Evolutionary conservation across 1,140 invertebrate genomes (phyloP).

Genomic region (Leptopilina clavipes): DNA sequence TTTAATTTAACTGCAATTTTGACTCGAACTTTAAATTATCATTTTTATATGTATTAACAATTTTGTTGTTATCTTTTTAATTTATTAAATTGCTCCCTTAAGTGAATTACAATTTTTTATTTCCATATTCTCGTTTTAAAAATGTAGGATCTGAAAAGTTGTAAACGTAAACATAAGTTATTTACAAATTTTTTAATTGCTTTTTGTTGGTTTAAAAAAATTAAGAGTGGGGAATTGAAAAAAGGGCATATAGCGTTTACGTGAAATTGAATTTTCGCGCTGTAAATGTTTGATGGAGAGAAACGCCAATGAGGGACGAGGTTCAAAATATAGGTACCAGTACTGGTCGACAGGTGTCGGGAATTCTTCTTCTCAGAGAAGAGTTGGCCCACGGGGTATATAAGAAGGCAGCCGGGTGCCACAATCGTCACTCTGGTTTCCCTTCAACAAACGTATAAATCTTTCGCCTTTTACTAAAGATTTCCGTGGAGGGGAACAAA

Average conservation of each 20-base stretch:
- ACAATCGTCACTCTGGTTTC: constrained; percentile 45
- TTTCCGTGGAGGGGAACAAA: constrained; percentile 43
- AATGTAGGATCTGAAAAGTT: too few relatives aligned
- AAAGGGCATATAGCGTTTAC: neutral
- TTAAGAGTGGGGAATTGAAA: neutral
- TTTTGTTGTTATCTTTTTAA: too few relatives aligned
- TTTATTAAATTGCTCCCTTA: too few relatives aligned
- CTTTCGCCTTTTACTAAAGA: constrained; percentile 55
- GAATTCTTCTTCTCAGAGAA: neutral
- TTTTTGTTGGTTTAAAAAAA: neutral
- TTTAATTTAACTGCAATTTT: too few relatives aligned
- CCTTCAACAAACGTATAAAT: constrained; percentile 51
- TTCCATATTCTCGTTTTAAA: too few relatives aligned
- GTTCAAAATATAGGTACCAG: neutral
- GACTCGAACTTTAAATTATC: too few relatives aligned
- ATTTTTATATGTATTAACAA: too few relatives aligned
- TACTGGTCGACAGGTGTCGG: neutral
- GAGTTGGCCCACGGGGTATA: neutral
- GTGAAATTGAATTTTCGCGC: neutral
- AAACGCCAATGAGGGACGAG: neutral
- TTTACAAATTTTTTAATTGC: too few relatives aligned
- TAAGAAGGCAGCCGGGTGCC: neutral
- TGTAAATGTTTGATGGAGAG: neutral
- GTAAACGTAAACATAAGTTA: too few relatives aligned
- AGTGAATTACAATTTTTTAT: too few relatives aligned